Percentiles rank a stretch among this genome's conserved stretches.
phyloP scores from a whole-genome alignment of 1,140 invertebrate species.

The Ceratoteleas bidentatus region DNA sequence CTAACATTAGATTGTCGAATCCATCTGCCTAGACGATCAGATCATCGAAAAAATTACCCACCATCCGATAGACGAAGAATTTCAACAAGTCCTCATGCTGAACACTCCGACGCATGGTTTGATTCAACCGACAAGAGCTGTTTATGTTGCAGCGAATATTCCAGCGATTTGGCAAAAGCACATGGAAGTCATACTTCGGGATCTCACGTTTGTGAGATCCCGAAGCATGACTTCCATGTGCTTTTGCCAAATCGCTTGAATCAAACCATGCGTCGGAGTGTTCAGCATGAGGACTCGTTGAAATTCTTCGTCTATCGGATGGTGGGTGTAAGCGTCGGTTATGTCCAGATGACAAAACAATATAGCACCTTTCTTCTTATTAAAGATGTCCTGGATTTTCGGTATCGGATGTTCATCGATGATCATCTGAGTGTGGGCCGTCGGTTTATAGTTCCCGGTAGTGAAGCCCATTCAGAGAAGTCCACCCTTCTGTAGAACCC shows the following conservation, averaged over 20 bases:
- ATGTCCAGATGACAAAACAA: constrained; percentile 40
- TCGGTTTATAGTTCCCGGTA: background rate
- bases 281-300: background rate
- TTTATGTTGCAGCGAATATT: background rate
- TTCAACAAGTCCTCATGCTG: background rate
- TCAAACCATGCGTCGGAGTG: background rate
- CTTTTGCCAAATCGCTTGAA: background rate
- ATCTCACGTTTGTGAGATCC: background rate
- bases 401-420: constrained; percentile 1
- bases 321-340: constrained; percentile 44
- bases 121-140: constrained; percentile 1
- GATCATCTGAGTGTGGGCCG: background rate
- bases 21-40: background rate
- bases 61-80: constrained; percentile 5
- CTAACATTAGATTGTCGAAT: constrained; percentile 13
- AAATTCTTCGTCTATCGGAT: constrained; percentile 6
- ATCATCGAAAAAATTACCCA: constrained; percentile 12
- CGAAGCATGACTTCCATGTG: background rate
- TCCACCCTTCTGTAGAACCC: background rate
- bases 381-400: background rate
- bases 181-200: background rate
- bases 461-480: background rate
- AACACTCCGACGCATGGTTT: background rate
- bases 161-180: background rate
- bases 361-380: background rate